Base-by-base conservation (phyloP, 2,888 invertebrate genomes). In the Lacanobia oleracea region DNA sequence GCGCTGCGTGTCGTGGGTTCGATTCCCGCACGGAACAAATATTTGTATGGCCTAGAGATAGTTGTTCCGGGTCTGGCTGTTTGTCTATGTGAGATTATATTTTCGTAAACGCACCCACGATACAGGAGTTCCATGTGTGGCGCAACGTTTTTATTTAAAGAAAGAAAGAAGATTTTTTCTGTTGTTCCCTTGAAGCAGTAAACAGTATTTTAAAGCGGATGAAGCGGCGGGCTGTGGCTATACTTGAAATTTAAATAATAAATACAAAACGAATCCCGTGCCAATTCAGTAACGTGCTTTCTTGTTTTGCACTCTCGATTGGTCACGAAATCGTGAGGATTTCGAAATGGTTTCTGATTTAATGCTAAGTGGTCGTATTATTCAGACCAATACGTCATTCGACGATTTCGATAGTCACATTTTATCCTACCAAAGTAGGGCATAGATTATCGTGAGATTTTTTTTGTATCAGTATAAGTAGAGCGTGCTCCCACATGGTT, bases 261-360 rank as follows among this genome's bases (percentile, higher is more conserved):
- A 16, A 18, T 3, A 56, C 10, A 33, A 33, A 56, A 10, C 40
- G 18, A 48, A 50, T 40, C 40, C 45, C n/a, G 10, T 40, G 72
- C 21, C 7, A 72, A 18, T n/a, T 72, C 12, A 37, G 14, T 50
- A 61, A 51, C 56, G 48, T 74, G 57, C 33, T 64, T 50, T 50
- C 53, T 63, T 50, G 77, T 56, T 70, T 78, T 48, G 53, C 79
- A 59, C 72, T 78, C 59, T 43, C 79, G 10, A 43, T 48, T 43
- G 48, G 53, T 72, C 75, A 79, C 73, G 79, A 21, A 62, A 54
- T 79, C 68, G 67, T 77, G 54, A 79, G 48, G 45, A 59, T 54
- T 51, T 70, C 48, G 43, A 79, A 75, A 64, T 60, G 64, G 53
- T 23, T 10, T 63, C 45, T 23, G 79, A 72, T 59, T 63, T 59